phyloP scores from a whole-genome alignment of 2,797 vertebrate genomes.

The Forpus xanthops region DNA sequence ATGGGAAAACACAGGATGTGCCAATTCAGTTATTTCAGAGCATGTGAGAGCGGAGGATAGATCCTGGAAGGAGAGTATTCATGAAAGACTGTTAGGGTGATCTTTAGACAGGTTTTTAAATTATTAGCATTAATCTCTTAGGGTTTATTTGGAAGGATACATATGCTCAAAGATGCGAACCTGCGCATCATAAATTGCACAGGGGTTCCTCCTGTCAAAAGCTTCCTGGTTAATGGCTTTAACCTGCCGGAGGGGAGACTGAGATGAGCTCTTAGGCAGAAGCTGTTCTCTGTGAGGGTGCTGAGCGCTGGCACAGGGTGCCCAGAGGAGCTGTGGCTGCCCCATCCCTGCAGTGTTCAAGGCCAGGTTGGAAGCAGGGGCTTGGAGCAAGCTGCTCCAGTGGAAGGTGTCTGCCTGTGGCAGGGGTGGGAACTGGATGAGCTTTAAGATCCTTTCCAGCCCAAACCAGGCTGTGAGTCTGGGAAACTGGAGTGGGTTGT shows the following conservation, averaged over 20 bases:
- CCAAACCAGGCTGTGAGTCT: not conserved
- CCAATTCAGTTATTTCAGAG: not conserved
- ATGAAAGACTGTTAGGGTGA: not conserved
- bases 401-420: not conserved
- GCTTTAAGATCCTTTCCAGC: not conserved
- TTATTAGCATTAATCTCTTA: not conserved
- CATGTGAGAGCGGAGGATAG: not conserved
- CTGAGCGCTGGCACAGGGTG: no score
- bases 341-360: no score
- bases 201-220: not conserved
- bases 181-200: not conserved
- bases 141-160: not conserved
- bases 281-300: not conserved
- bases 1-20: not conserved
- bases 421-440: not conserved
- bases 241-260: not conserved
- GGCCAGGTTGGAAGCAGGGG: no score
- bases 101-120: not conserved
- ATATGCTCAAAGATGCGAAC: not conserved
- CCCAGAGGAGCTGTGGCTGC: no score
- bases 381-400: no score
- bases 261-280: not conserved
- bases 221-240: not conserved
- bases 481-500: not conserved
- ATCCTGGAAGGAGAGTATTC: not conserved